These are phyloP conservation scores for Athene cunicularia DNA, from an alignment of 2,113 vertebrate species.

Conservation along the genomic window DNA sequence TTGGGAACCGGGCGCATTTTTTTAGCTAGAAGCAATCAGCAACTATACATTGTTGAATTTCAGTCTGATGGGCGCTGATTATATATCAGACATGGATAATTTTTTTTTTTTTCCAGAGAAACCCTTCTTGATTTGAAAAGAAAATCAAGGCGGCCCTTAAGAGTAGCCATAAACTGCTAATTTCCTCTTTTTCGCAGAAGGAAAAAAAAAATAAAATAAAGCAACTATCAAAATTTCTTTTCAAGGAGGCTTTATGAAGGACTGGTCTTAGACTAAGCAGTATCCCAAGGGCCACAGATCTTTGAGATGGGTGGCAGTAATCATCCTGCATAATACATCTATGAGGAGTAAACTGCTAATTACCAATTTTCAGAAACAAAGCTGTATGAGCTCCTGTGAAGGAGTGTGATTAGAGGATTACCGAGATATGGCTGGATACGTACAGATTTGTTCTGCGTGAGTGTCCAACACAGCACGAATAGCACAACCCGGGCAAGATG, in stretches of 20 bases:
- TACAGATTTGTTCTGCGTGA: background rate
- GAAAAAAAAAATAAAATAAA: background rate
- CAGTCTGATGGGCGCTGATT: background rate
- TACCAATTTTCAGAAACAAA: constrained; percentile 30
- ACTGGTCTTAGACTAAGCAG: background rate
- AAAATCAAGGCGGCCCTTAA: constrained; percentile 8
- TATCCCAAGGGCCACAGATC: background rate
- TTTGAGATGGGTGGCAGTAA: background rate
- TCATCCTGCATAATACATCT: background rate
- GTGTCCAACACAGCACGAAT: background rate
- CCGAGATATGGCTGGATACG: background rate
- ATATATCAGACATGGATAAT: background rate
- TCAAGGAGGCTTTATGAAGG: background rate
- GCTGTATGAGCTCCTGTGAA: background rate
- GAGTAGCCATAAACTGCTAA: constrained; percentile 10
- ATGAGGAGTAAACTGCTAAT: constrained; percentile 7
- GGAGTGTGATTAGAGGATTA: background rate
- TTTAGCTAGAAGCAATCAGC: background rate
- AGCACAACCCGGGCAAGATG: background rate
- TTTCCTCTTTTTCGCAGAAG: background rate
- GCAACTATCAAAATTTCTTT: background rate
- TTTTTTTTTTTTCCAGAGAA: background rate
- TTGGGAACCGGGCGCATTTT: background rate
- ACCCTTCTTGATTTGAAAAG: constrained; percentile 11
- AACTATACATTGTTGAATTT: background rate